These are phyloP conservation scores for Tachysurus fulvidraco DNA, from an alignment of 2,113 vertebrate genomes.

Conservation along the genomic window DNA sequence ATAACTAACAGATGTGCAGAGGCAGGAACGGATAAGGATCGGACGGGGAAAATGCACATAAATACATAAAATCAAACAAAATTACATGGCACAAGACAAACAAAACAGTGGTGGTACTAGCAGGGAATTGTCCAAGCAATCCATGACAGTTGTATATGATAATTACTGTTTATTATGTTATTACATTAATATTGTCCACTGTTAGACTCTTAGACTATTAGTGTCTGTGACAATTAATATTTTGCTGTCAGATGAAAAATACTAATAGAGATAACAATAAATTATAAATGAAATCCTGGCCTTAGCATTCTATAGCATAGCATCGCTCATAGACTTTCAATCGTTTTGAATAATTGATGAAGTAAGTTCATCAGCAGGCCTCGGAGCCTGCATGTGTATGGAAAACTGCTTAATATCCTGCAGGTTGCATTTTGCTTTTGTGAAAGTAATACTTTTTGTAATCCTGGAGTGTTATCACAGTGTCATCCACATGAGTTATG, in stretches of 20 bases:
- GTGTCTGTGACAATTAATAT: background rate
- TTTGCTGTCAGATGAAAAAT: background rate
- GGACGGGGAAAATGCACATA: too few species aligned
- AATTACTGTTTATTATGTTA: too few species aligned
- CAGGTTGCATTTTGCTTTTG: background rate
- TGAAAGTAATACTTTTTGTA: background rate
- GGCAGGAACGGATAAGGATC: too few species aligned
- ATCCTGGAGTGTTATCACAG: background rate
- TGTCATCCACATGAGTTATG: background rate
- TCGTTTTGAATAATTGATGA: background rate
- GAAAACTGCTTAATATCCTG: background rate
- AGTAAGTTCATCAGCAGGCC: background rate
- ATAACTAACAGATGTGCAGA: too few species aligned
- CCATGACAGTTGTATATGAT: too few species aligned
- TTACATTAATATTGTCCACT: background rate
- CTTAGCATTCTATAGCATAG: background rate
- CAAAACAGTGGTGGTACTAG: too few species aligned
- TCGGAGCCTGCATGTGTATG: background rate
- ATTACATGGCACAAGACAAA: too few species aligned
- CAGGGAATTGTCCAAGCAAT: too few species aligned
- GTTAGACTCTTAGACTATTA: background rate
- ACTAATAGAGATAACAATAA: background rate
- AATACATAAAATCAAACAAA: too few species aligned
- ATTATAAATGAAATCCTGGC: background rate
- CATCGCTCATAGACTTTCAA: background rate